Base-by-base conservation (phyloP, 2,888 invertebrate genomes). In the Calliopum simillimum region DNA sequence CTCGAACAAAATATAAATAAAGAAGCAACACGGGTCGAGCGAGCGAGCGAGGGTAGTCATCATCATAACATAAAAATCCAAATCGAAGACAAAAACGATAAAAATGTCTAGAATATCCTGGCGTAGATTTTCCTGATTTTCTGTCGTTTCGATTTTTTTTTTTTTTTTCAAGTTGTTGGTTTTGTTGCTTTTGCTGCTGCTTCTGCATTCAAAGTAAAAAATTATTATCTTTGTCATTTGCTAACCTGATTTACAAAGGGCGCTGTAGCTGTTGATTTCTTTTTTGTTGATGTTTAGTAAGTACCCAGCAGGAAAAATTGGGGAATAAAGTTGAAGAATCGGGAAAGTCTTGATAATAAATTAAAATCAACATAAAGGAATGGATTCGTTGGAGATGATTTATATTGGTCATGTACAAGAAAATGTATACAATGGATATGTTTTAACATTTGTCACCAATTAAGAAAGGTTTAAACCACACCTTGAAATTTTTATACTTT, bases 81-180 rank as follows among this genome's bases (percentile, higher is more conserved):
- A 82, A 83, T 83, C 83, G 79, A 83, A 82, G 81, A 82, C 80
- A 79, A 73, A 79, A 82, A 79, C 83, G 80, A 85, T 85, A 85
- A 84, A 84, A 84, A 83, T 84, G 84, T 84, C 83, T 83, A 79
- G 82, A 80, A 81, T 81, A 83, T 77, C 78, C 70, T 68, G 71
- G 73, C 73, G 67, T 75, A 79, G 76, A 76, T 73, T 74, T 33
- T 76, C 70, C 77, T 78, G 80, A 79, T 79, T 80, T 79, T 71
- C 67, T 64, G 56, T 71, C 46, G 25, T 56, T 11, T 49, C 49
- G 21, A 23, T 49, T 21, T 14, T 63, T 16, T 33, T 16, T 43
- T 44, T 46, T 12, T 33, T n/a, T 44, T 33, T 56, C 3, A 33
- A 33, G 33, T 33, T 33, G 33, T 47, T 5, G 4, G 2, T 47